Conservation (phyloP, 2,113 vertebrate genomes). For the Lanius ludovicianus region DNA sequence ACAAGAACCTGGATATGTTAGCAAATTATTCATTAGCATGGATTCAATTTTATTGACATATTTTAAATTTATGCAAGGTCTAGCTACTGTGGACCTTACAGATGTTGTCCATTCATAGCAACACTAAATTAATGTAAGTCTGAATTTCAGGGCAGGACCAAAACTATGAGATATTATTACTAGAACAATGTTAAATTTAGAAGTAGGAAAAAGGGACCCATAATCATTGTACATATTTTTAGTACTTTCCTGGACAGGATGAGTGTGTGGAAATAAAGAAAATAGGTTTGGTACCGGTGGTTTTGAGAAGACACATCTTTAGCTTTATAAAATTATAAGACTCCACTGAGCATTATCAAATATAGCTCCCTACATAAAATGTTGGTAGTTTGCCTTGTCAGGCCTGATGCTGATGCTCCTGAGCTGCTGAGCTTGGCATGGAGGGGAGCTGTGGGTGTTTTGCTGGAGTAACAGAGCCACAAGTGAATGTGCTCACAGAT, state of each 20-base stretch:
- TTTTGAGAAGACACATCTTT: neutral
- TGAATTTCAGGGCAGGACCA: neutral
- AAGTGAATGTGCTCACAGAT: constrained; percentile 4
- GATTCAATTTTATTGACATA: neutral
- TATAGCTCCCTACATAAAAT: neutral
- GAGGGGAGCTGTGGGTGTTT: neutral
- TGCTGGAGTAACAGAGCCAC: neutral
- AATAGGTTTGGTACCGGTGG: neutral
- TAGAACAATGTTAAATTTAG: neutral
- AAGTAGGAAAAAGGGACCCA: neutral
- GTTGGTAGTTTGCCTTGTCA: constrained; percentile 26
- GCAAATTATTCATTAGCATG: neutral
- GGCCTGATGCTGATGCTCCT: neutral
- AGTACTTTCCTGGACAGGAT: neutral
- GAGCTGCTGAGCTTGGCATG: neutral
- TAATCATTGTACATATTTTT: neutral
- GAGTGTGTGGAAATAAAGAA: neutral
- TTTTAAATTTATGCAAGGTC: neutral
- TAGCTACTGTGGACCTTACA: neutral
- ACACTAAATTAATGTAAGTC: neutral
- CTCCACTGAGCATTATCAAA: neutral
- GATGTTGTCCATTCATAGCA: neutral
- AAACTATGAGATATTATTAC: neutral
- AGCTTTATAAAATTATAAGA: neutral
- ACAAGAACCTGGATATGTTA: neutral